Evolutionary conservation across 2,888 invertebrate species (phyloP), one percentile per base, ranked within the genome.

Genomic region (Caenorhabditis imperialis): DNA sequence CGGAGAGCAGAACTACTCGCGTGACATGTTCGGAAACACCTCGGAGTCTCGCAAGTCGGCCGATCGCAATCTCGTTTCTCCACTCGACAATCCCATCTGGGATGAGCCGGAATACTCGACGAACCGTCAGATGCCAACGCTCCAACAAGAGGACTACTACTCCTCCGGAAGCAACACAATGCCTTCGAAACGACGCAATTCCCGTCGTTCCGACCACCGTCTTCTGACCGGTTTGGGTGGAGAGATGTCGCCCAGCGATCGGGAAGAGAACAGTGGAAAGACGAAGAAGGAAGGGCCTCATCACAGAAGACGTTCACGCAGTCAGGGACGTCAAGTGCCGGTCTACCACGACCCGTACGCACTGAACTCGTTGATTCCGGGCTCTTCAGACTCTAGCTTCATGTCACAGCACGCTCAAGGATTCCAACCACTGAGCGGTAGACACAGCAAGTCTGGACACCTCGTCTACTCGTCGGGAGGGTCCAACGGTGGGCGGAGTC

Each of bases 401-500:
- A 37, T 75, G 62, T 69, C 69, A 14, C 48, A 55, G 12, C 30
- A 44, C 10, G 30, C 35, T 2, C 63, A 25, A 7, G 50, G 62
- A 53, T 70, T 75, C 42, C 57, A 50, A 8, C 70, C 72, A 5
- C 25, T 79, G 33, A 75, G 44, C 16, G 38, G 70, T 23, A 23
- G 72, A 18, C 74, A 75, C 47, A 79, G 79, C 35, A 69, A 62
- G 50, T 71, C 74, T 38, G 80, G 80, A 7, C 78, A 80, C 55
- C 16, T 80, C 25, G 74, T 76, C 54, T 82, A 82, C 27, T 82
- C 82, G 3, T 82, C 82, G 12, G 82, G 82, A 8, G 82, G 82
- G 18, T 82, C 82, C 12, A 82, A 82, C 51, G 78, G 75, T 22
- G 80, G 76, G n/a, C 47, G 78, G 42, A 77, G 77, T 42, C 82